phyloP scores from a whole-genome alignment of 2,113 vertebrate genomes.

The Columbina picui region DNA sequence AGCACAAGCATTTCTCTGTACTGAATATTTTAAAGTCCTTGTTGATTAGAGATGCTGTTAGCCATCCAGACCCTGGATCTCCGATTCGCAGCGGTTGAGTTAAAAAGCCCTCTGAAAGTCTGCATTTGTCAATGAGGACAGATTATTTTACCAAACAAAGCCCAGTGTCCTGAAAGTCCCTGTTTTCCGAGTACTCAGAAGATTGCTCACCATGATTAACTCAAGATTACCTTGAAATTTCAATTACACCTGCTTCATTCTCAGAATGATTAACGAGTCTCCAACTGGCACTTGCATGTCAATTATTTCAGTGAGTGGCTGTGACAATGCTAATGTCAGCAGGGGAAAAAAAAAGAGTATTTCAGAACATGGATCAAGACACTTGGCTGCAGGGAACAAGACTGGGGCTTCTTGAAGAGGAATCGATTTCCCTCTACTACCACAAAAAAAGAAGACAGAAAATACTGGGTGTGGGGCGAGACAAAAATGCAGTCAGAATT shows the following conservation, averaged over 20 bases:
- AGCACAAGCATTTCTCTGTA: constrained; percentile 9
- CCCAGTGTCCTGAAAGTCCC: constrained; percentile 18
- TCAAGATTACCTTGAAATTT: constrained; percentile 59
- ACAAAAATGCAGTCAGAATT: background rate
- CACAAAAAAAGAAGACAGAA: background rate
- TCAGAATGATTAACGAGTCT: constrained; percentile 35
- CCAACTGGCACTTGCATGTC: constrained; percentile 38
- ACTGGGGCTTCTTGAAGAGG: background rate
- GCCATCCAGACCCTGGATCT: background rate
- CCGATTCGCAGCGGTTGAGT: background rate
- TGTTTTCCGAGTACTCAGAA: constrained; percentile 42
- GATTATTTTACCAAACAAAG: constrained; percentile 39
- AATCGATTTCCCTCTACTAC: background rate
- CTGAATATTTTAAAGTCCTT: constrained; percentile 21
- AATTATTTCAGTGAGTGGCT: constrained; percentile 6
- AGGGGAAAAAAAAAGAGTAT: background rate
- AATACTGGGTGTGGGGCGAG: background rate
- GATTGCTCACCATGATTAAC: constrained; percentile 33
- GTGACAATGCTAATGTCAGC: background rate
- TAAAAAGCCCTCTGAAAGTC: background rate
- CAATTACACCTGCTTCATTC: constrained; percentile 56
- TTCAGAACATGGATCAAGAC: background rate
- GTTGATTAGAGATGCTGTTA: constrained; percentile 20
- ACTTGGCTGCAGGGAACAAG: background rate
- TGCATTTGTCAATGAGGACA: constrained; percentile 20